A percentile compares a stretch with the other conserved stretches of the same genome.
Conservation (phyloP, 2,888 invertebrate genomes). For the Pheosia gnoma region DNA sequence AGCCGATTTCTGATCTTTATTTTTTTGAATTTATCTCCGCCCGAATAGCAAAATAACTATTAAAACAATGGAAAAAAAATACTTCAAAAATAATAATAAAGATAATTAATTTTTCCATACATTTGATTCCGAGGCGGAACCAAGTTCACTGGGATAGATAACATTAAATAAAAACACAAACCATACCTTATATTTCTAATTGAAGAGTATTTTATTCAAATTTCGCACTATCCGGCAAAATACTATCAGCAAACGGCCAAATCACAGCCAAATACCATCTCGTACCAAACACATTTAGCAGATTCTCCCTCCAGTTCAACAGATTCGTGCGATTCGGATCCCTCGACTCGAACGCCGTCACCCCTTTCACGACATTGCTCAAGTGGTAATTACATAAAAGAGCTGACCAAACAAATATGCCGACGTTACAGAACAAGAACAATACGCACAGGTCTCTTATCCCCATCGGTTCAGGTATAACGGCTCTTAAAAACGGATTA, state of each 20-base stretch:
- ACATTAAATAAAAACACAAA: too few relatives aligned
- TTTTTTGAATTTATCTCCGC: too few relatives aligned
- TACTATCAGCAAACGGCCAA: conserved; percentile 58
- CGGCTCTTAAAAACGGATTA: conserved; percentile 50
- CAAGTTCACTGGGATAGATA: too few relatives aligned
- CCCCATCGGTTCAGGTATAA: conserved; percentile 42
- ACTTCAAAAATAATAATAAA: too few relatives aligned
- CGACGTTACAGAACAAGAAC: conserved; percentile 50
- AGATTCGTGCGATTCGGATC: conserved; percentile 82
- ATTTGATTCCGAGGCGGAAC: too few relatives aligned
- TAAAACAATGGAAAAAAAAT: too few relatives aligned
- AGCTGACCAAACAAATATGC: conserved; percentile 50
- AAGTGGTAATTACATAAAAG: conserved; percentile 59
- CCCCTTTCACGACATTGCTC: conserved; percentile 77
- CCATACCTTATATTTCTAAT: too few relatives aligned
- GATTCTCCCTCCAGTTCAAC: conserved; percentile 87
- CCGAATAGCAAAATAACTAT: too few relatives aligned
- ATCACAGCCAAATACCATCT: conserved; percentile 61
- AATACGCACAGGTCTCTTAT: conserved; percentile 52
- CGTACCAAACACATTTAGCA: conserved; percentile 88
- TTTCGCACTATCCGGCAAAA: conserved; percentile 37
- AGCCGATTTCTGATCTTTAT: too few relatives aligned
- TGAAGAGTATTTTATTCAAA: conserved; percentile 7
- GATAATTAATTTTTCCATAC: too few relatives aligned
- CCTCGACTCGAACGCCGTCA: conserved; percentile 69